Evolutionary conservation across 1,140 invertebrate genomes (phyloP), one percentile per base, ranked within the genome.

Genomic region (Diachasma alloeum): DNA sequence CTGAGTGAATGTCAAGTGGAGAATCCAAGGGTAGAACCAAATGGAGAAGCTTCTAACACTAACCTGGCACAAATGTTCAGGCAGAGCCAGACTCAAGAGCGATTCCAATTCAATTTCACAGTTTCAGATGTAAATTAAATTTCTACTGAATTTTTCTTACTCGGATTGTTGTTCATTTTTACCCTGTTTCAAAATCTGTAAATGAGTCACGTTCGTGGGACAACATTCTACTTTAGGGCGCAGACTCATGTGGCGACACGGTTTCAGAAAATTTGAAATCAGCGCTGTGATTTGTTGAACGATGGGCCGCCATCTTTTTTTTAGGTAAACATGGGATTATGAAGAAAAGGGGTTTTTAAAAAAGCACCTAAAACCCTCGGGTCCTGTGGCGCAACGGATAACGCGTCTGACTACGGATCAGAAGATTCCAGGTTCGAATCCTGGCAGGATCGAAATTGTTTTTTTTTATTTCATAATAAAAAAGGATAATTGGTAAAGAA

Each of bases 381-480:
- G 94, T 93, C 94, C 92, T 94, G 94, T 95, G 94, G 94, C 94
- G 94, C 94, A 95, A 95, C 92, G 94, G 94, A 95, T 95, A 95
- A 95, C 94, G 94, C 94, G 94, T 95, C 94, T 95, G 94, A 95
- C 94, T 95, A 95, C 94, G 94, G 94, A 95, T 94, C 94, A 94
- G 93, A 94, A 95, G 94, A 95, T 95, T 95, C 94, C 94, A 95
- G 94, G 94, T 95, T 95, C 94, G 94, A 95, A 94, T 95, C 94
- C 94, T 95, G 94, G 94, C 94, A 94, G 92, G 94, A 93, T 95
- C 91, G 91, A 46, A 1, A 19, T 59, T 59, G 3, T 10, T 59
- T 59, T 59, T 59, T 59, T 19, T 22, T 22, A 6, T 59, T 59
- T 59, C 10, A 6, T 31, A 6, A n/a, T n/a, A n/a, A n/a, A n/a